Conservation (phyloP, 2,797 vertebrate genomes). For the Hypotaenidia philippensis region DNA sequence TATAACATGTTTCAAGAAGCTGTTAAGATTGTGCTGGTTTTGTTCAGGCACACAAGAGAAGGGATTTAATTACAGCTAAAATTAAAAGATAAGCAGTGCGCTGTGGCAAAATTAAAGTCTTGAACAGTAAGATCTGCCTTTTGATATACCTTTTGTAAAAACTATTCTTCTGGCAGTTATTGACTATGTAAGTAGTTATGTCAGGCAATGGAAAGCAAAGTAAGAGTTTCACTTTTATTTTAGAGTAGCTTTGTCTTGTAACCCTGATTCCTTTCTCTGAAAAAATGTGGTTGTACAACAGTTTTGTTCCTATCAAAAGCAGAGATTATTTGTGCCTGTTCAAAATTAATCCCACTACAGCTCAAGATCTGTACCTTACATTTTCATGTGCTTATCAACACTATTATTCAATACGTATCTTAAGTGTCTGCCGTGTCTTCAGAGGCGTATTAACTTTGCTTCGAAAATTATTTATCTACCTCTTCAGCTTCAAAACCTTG, state of each 20-base stretch:
- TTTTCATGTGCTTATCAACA: background rate
- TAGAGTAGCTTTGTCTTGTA: background rate
- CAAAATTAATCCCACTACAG: background rate
- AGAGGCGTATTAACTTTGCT: background rate
- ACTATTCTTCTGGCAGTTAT: background rate
- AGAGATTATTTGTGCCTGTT: background rate
- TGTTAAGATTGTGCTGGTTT: background rate
- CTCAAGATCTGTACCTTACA: background rate
- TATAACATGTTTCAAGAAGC: background rate
- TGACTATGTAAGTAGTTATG: background rate
- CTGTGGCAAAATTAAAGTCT: background rate
- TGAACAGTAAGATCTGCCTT: background rate
- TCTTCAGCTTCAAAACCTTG: background rate
- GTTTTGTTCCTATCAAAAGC: background rate
- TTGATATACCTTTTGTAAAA: background rate
- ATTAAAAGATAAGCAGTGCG: background rate
- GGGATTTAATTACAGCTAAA: conserved; percentile 22
- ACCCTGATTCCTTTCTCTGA: background rate
- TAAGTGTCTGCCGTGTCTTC: background rate
- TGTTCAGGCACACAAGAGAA: background rate
- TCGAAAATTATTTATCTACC: background rate
- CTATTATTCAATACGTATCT: background rate
- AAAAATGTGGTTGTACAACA: rapidly evolving
- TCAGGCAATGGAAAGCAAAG: background rate
- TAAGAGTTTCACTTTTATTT: background rate